These are phyloP conservation scores for Sanderia malayensis DNA, from an alignment of 30 jellyfish, hydroid and myxozoan species.

Conservation along the genomic window DNA sequence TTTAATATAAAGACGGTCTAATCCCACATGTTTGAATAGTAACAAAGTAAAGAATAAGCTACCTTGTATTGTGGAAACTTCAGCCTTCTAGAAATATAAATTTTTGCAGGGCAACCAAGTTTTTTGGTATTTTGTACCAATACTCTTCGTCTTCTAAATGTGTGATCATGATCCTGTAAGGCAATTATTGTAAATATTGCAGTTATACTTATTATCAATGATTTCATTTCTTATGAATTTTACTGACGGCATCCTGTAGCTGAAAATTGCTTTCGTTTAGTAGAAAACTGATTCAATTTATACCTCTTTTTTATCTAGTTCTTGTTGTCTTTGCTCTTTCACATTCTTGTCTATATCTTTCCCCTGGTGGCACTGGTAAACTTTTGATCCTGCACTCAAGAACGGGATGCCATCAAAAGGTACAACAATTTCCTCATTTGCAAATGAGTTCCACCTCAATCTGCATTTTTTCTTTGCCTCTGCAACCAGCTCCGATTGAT, in stretches of 20 bases:
- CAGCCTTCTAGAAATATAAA: constrained; percentile 27
- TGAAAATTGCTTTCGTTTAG: no score
- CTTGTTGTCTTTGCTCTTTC: not conserved
- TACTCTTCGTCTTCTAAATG: constrained; percentile 12
- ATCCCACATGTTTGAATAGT: not conserved
- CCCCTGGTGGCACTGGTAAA: not conserved
- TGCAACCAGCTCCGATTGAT: no score
- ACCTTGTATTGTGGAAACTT: constrained; percentile 56
- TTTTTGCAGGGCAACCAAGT: constrained; percentile 63
- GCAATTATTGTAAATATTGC: not conserved
- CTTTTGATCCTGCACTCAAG: not conserved
- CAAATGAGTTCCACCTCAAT: constrained; percentile 7
- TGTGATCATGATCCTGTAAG: constrained; percentile 23
- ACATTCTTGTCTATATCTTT: not conserved
- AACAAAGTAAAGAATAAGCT: no score
- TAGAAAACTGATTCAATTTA: no score
- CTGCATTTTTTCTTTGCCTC: no score
- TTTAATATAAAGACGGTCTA: not conserved
- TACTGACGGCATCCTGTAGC: no score
- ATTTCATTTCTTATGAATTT: no score
- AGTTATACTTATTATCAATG: no score
- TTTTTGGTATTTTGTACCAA: constrained; percentile 27
- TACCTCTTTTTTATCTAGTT: not conserved
- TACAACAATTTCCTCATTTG: not conserved
- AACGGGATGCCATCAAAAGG: not conserved